Evolutionary conservation across 2,888 invertebrate genomes (phyloP), one percentile per base, ranked within the genome.

Genomic region (Caenorhabditis imperialis): DNA sequence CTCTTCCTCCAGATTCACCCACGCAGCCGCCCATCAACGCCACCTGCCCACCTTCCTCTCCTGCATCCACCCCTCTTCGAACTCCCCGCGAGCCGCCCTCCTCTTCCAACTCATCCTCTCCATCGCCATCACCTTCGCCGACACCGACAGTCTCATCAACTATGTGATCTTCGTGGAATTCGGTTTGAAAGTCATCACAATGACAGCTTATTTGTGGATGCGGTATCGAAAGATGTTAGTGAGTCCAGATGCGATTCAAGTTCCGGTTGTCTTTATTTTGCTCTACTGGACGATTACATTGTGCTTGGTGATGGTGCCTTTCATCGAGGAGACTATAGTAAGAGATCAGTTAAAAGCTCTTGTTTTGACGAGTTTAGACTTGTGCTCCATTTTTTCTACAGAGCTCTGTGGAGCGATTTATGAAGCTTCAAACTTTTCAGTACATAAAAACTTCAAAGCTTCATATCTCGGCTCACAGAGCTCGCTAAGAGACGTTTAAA

Each of bases 291-390:
- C 76, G 27, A 79, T 86, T 45, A 85, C 82, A 22, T 40, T 82
- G 25, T 82, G 78, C 4, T 61, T 88, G 40, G 86, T 87, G 7
- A 63, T 87, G 42, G 81, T 87, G 4, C 87, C 87, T 18, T 85
- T 87, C 51, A 76, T 83, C 42, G 82, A 84, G 58, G 70, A 76
- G 45, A 62, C 77, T 22, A 58, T 40, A 74, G 76, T 77, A 48
- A 20, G 53, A n/a, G n/a, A n/a, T n/a, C n/a, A n/a, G n/a, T n/a
- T n/a, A n/a, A n/a, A n/a, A n/a, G n/a, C n/a, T n/a, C n/a, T n/a
- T n/a, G n/a, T n/a, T n/a, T n/a, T n/a, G n/a, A n/a, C n/a, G n/a
- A n/a, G n/a, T n/a, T n/a, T n/a, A n/a, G n/a, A n/a, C n/a, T n/a
- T n/a, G n/a, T n/a, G n/a, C n/a, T n/a, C n/a, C n/a, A n/a, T n/a